Base-by-base conservation (phyloP, 2,888 invertebrate species). In the Pandemis corylana region DNA sequence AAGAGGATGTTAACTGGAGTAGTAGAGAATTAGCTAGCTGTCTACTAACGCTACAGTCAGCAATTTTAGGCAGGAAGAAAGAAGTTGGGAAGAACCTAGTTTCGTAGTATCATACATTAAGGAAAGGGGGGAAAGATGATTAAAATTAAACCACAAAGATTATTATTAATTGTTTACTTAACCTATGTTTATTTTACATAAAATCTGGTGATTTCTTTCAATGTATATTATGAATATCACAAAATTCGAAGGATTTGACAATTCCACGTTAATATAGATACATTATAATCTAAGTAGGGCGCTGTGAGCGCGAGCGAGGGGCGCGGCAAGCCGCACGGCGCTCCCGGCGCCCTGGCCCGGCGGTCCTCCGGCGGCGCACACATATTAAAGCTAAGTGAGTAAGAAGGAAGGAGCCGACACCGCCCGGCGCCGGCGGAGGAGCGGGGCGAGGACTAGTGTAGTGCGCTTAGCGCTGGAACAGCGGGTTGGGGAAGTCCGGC, bases 401-500 rank as follows among this genome's bases (percentile, higher is more conserved):
- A 87, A 90, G 89, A 91, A 85, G 86, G 81, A 84, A 90, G 89
- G 88, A 89, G 90, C 90, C 89, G 91, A 90, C 90, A 94, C 94
- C 94, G 90, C 92, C 93, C 91, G 91, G 92, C 89, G 92, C 91
- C 93, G 91, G 90, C 93, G 94, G 91, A 91, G 90, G 94, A 93
- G 93, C 91, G 90, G 89, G 91, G 89, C 89, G 84, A 83, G 85
- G 91, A 92, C 93, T 92, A 92, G 93, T 86, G 84, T 81, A 77
- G 80, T 76, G 79, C 80, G 83, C 85, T 91, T 78, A 93, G 89
- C 93, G 94, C 89, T 93, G 93, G 94, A 98, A 98, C 87, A 98
- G 95, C 82, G 98, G 98, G 92, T 98, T 98, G 76, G 98, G 98
- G 95, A 98, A 98, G 94, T 98, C 98, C 79, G 98, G 97, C 81